Evolutionary conservation across 2,113 vertebrate genomes (phyloP), one percentile per base, ranked within the genome.

Genomic region (Columba livia): DNA sequence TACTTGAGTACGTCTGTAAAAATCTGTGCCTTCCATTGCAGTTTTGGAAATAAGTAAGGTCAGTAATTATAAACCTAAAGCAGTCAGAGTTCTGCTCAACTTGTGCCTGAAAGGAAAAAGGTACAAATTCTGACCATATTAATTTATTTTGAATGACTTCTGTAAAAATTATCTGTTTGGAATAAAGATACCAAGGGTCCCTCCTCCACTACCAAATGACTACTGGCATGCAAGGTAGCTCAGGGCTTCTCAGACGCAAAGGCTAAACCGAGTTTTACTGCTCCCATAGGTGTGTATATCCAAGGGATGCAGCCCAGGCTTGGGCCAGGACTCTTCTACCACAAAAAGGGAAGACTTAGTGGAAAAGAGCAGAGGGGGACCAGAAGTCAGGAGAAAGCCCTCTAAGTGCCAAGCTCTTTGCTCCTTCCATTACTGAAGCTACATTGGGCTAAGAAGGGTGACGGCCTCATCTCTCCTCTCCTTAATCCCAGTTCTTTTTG

Each of bases 401-500:
- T 32, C 2, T 23, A 36, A 51, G 10, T 0, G 2, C 25, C 26
- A 40, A 13, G 5, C 7, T 12, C 7, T 89, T 79, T 61, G 2
- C 36, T 65, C 25, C 36, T 83, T 66, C 47, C 20, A 47, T 25
- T 31, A 4, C 23, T 25, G 5, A 16, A 62, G 28, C 29, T 53
- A 4, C 3, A 0, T 1, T 16, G 5, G 34, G 4, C 5, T 34
- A 17, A 61, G 58, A 50, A 48, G 14, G 7, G 15, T 5, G 11
- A 9, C 8, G 32, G 25, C 15, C 10, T 6, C 2, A 0, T 12
- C 31, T 44, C 12, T 57, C 6, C 57, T 65, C 23, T 48, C 16
- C 47, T 51, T 44, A 31, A 4, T 3, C 5, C 12, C 0, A 1
- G 1, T 4, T 29, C 9, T 12, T 58, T 73, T 23, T 1, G 0